Base-by-base conservation (phyloP, 2,113 vertebrate species). In the Perognathus longimembris region DNA sequence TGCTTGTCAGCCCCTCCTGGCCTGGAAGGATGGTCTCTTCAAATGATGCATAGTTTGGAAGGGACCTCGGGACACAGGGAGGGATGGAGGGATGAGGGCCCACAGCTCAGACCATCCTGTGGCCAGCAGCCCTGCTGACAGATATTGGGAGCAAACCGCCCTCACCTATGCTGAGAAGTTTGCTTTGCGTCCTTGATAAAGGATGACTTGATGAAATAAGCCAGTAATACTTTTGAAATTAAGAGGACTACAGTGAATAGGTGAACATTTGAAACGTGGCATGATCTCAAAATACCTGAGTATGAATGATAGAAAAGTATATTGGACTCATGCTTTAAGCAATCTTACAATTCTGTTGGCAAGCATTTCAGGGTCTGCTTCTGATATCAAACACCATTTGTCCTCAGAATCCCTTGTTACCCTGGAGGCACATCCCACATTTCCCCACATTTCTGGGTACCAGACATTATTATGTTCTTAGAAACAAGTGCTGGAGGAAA, bases 341-440 rank as follows among this genome's bases (percentile, higher is more conserved):
- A 59, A 15, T 73, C 77, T 36, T 22, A 30, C 4, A 17, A 3
- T 11, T 7, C 0, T 28, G 5, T 1, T 1, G 15, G 36, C 26
- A 22, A 7, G 57, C 30, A 22, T 64, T 66, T 26, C 3, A 5
- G 38, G 50, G 20, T 50, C 32, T 30, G 30, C 36, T 70, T 45
- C 32, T 50, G 17, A 67, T 63, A 14, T 5, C 28, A 22, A 7
- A 5, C 6, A 6, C 42, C 4, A 0, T 17, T 3, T 28, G 24
- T n/a, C 20, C 38, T 7, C 10, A 38, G 61, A 34, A n/a, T 67
- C 26, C 0, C 9, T 3, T 22, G 15, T 22, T 59, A 5, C 15
- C 38, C 2, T 0, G 2, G 36, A 21, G 5, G 5, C 26, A 10
- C 30, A 6, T 61, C 24, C 4, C 1, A 34, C 1, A 0, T 42